These are phyloP conservation scores for Sebastes steindachneri DNA, from an alignment of 2,797 vertebrate genomes.

Conservation along the genomic window DNA sequence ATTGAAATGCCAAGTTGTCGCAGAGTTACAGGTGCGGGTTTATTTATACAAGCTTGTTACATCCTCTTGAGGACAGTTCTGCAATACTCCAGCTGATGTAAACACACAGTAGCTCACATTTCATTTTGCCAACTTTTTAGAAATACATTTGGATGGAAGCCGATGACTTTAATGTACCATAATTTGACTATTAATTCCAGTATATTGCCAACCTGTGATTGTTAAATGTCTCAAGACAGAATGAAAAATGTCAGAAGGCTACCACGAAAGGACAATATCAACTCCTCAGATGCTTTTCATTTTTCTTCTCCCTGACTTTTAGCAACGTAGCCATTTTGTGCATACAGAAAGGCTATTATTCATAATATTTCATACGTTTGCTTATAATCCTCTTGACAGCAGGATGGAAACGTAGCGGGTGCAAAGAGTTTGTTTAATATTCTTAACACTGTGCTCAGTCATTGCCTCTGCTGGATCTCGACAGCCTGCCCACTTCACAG, in stretches of 20 bases:
- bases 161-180: background rate
- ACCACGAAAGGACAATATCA: background rate
- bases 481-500: conserved; percentile 62
- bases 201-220: background rate
- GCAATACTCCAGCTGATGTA: background rate
- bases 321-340: background rate
- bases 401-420: conserved; percentile 13
- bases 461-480: conserved; percentile 14
- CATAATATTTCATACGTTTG: background rate
- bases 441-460: conserved; percentile 59
- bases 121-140: background rate
- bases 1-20: background rate
- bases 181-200: background rate
- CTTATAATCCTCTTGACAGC: background rate
- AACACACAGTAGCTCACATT: background rate
- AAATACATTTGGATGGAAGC: background rate
- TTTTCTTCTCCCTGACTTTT: background rate
- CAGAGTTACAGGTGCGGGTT: background rate
- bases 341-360: background rate
- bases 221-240: background rate
- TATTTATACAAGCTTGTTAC: background rate
- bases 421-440: conserved; percentile 14
- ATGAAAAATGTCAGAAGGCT: background rate
- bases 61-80: background rate
- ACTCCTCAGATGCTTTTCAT: background rate